A percentile compares a stretch with the other conserved stretches of the same genome.
These are phyloP conservation scores for Gallinago stenura DNA, from an alignment of 2,797 vertebrate species.

Conservation along the genomic window DNA sequence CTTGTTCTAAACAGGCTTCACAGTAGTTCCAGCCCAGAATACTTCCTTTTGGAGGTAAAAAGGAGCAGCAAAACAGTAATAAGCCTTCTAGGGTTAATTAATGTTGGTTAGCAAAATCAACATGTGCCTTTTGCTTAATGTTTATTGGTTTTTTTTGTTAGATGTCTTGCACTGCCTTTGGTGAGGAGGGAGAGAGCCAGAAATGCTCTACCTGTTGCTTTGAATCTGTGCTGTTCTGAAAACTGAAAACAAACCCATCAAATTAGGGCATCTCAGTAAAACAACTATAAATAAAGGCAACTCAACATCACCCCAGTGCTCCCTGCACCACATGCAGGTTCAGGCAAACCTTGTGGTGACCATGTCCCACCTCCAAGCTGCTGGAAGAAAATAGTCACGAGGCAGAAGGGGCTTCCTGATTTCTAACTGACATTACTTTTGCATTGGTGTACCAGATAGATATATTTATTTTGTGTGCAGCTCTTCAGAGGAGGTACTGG, in stretches of 20 bases:
- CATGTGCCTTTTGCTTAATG: background rate
- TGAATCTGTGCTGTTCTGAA: background rate
- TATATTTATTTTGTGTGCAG: background rate
- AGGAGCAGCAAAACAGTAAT: background rate
- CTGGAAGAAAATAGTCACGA: background rate
- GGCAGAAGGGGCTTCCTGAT: background rate
- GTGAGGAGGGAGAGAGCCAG: background rate
- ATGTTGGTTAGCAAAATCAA: background rate
- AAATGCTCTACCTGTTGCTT: background rate
- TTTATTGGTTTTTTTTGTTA: background rate
- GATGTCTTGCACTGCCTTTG: background rate
- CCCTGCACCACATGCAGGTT: accelerated
- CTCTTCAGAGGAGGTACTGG: background rate
- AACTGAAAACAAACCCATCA: background rate
- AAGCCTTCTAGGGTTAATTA: background rate
- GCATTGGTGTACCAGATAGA: too few relatives aligned
- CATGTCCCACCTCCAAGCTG: background rate
- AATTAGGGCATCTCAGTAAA: background rate
- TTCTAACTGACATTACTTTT: background rate
- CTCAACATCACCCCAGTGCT: background rate
- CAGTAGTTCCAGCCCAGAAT: background rate
- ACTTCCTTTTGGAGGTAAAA: background rate
- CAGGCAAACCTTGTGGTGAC: background rate
- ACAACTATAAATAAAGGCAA: background rate
- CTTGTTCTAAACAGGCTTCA: background rate